Evolutionary conservation across 2,888 invertebrate species (phyloP), one percentile per base, ranked within the genome.

Genomic region (Stenchaetothrips biformis): DNA sequence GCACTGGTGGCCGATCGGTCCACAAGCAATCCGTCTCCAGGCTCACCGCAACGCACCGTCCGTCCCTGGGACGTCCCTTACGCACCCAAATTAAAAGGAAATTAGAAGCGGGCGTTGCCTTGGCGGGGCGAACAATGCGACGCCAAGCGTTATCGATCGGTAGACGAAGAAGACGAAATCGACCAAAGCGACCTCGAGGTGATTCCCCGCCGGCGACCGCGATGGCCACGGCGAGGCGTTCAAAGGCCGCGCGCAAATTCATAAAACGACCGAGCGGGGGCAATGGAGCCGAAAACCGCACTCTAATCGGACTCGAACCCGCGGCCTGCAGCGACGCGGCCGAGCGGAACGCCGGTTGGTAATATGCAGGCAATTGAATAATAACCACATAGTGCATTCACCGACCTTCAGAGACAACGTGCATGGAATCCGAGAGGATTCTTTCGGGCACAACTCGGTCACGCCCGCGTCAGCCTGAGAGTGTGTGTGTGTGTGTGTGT

Each of bases 281-380:
- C 67, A 74, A 74, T 74, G 67, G 67, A 74, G 67, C 67, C 67
- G 67, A 74, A 74, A 74, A 74, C 67, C 67, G 67, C 67, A 74
- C 25, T 18, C 18, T 9, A 25, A 74, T 21, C 67, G 67, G 67
- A 74, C 25, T 74, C 67, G 67, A 74, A 74, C 67, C 67, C 67
- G 67, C 67, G 67, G 25, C 67, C 25, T 7, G 37, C 13, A 53
- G 53, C 59, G 37, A n/a, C 59, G 67, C 67, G 67, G 21, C 25
- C 25, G 25, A 74, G 67, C 67, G 67, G 21, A 11, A 25, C 67
- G 67, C 9, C 37, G 37, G 2, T 37, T 4, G 53, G 53, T 13
- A 8, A 13, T 13, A 18, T 53, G 53, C 53, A 53, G 13, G 37
- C 37, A 37, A 37, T 37, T 37, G 37, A 53, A 53, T 16, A 53